A percentile compares a stretch with the other conserved stretches of the same genome.
Evolutionary conservation across 2,113 vertebrate species (phyloP).

Genomic region (Eulacestoma nigropectus): DNA sequence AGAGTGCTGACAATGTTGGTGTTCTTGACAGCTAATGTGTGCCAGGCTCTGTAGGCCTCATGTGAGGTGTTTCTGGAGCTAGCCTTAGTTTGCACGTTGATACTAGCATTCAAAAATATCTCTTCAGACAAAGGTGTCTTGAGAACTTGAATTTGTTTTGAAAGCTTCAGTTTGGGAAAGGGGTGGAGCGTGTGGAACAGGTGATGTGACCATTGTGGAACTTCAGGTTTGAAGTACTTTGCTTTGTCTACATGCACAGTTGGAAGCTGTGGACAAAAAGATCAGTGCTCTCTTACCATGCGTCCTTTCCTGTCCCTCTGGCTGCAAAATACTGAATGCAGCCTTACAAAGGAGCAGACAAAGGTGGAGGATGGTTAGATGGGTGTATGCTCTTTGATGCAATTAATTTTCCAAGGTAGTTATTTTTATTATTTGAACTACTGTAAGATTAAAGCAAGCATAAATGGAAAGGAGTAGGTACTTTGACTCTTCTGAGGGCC

Average conservation of each 20-base stretch:
- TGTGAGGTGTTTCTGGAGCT: not conserved
- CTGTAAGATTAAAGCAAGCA: not conserved
- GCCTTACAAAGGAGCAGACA: not conserved
- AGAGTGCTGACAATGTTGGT: too few relatives aligned
- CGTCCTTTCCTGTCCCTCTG: not conserved
- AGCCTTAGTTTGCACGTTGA: not conserved
- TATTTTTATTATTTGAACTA: slow-evolving; percentile 22
- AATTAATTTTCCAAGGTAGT: not conserved
- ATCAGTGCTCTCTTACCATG: not conserved
- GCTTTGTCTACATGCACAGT: not conserved
- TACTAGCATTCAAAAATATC: not conserved
- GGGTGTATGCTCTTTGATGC: not conserved
- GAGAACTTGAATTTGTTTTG: not conserved
- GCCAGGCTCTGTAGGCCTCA: not conserved
- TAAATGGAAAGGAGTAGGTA: not conserved
- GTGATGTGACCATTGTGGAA: not conserved
- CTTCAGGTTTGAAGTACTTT: not conserved
- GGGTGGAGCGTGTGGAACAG: not conserved
- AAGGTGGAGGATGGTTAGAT: not conserved
- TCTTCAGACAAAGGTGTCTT: not conserved
- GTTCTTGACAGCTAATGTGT: not conserved
- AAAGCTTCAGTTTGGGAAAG: not conserved
- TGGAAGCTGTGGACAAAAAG: not conserved
- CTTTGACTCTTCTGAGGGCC: not conserved
- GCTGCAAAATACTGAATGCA: not conserved